phyloP scores from a whole-genome alignment of 2,888 invertebrate genomes.

The Callimorpha dominula region DNA sequence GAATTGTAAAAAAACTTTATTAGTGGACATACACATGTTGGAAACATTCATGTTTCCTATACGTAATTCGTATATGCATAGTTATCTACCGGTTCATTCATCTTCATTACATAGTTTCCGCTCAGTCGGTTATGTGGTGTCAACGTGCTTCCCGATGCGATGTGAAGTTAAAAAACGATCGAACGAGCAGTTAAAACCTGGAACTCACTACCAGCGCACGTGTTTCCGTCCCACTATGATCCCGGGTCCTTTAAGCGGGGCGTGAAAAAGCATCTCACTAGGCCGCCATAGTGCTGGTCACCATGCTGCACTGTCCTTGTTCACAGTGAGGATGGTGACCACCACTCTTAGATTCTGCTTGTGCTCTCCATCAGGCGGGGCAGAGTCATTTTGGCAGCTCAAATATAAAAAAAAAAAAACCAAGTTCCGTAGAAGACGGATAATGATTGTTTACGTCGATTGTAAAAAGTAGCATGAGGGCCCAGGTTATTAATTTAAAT shows the following conservation, averaged over 20 bases:
- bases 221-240: too few relatives aligned
- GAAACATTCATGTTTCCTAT: conserved; percentile 1
- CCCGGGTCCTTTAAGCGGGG: too few relatives aligned
- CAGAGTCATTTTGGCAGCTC: too few relatives aligned
- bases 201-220: too few relatives aligned
- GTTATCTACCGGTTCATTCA: conserved; percentile 37
- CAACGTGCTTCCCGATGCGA: conserved; percentile 37
- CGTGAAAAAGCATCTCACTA: too few relatives aligned
- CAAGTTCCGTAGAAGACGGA: conserved; percentile 49
- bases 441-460: conserved; percentile 42
- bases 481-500: neutral
- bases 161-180: conserved; percentile 45
- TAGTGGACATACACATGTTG: neutral
- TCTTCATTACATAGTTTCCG: conserved; percentile 50
- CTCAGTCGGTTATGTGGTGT: conserved; percentile 31
- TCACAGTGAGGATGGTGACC: too few relatives aligned
- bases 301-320: too few relatives aligned
- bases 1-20: neutral
- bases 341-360: too few relatives aligned
- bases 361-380: too few relatives aligned
- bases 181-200: too few relatives aligned
- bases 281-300: too few relatives aligned
- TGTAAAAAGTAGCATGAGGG: conserved; percentile 34
- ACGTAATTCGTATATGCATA: conserved; percentile 21
- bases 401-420: too few relatives aligned